These are phyloP conservation scores for Incurvaria masculella DNA, from an alignment of 2,888 invertebrate genomes.

Conservation along the genomic window DNA sequence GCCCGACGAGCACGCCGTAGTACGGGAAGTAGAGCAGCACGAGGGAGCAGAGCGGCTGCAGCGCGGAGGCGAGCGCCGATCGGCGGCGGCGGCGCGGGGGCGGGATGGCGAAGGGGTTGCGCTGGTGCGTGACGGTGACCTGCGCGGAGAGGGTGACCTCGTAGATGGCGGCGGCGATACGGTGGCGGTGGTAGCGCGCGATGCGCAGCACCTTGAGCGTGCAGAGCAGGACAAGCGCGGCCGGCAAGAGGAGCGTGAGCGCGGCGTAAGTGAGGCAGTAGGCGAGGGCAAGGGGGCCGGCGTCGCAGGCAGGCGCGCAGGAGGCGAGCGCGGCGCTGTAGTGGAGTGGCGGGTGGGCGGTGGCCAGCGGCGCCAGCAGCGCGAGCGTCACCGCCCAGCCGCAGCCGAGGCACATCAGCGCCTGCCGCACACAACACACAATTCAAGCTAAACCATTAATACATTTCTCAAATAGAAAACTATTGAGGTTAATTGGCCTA, in stretches of 20 bases:
- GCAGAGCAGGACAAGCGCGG: constrained; percentile 66
- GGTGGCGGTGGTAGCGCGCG: constrained; percentile 72
- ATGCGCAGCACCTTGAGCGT: constrained; percentile 68
- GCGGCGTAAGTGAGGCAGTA: constrained; percentile 65
- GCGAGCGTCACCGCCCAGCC: constrained; percentile 66
- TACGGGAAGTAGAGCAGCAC: constrained; percentile 72
- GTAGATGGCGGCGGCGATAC: constrained; percentile 82
- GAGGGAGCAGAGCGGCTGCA: constrained; percentile 70
- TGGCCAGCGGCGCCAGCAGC: constrained; percentile 62
- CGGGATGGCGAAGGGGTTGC: constrained; percentile 73
- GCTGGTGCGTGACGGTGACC: constrained; percentile 78
- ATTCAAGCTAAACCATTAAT: too few relatives aligned
- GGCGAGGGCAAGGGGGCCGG: constrained; percentile 56
- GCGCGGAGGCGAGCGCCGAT: constrained; percentile 63
- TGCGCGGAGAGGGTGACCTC: constrained; percentile 82
- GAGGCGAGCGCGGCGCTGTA: constrained; percentile 53
- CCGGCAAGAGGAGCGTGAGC: constrained; percentile 64
- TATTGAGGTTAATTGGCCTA: too few relatives aligned
- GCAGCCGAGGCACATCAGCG: constrained; percentile 61
- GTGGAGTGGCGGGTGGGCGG: constrained; percentile 49
- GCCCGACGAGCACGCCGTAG: constrained; percentile 68
- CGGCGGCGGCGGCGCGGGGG: constrained; percentile 60
- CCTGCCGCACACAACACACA: constrained; percentile 30
- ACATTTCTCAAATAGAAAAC: too few relatives aligned
- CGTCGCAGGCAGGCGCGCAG: constrained; percentile 67